Base-by-base conservation (phyloP, 2,797 vertebrate genomes). In the Trachurus trachurus region DNA sequence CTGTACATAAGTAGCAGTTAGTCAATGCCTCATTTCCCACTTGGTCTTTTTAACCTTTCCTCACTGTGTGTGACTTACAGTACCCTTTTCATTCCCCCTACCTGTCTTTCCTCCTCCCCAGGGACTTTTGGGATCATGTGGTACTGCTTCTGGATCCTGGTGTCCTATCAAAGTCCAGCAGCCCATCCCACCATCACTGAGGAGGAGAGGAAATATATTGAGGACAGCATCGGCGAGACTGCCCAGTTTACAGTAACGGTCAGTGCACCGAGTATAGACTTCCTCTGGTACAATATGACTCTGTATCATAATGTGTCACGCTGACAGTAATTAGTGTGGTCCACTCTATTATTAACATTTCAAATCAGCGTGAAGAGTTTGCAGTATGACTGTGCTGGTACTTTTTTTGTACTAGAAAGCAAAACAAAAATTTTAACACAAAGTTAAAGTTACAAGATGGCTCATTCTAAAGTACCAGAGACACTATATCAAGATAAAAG, bases 111-210 rank as follows among this genome's bases (percentile, higher is more conserved):
- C 17, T 13, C 63, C 40, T 15, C 17, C 29, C 2, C 87, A 98
- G 97, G 97, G 78, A 97, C 67, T 71, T 98, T 98, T 82, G 97
- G 97, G 34, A 66, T 98, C 70, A 90, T 96, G 77, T 98, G 97
- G 97, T 98, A 97, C 87, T 76, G 96, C 42, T 98, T 98, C 85
- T 98, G 97, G 97, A 87, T 98, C 80, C 86, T 98, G 78, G 97
- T 98, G 77, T 97, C 97, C 1, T 98, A 97, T 0, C 96, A 98
- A 88, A 98, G 97, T 83, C 97, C 97, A 0, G 97, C 96, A 2
- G 90, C 94, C 69, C 97, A 98, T 81, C 97, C 97, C 52, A 98
- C 97, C 85, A 98, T 98, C 92, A 94, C 96, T 0, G 93, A 96
- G 0, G 96, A 97, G 85, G 97, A 98, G 87, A 94, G 94, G 42